phyloP scores from a whole-genome alignment of 2,888 invertebrate species.

The Cyclophora punctaria region DNA sequence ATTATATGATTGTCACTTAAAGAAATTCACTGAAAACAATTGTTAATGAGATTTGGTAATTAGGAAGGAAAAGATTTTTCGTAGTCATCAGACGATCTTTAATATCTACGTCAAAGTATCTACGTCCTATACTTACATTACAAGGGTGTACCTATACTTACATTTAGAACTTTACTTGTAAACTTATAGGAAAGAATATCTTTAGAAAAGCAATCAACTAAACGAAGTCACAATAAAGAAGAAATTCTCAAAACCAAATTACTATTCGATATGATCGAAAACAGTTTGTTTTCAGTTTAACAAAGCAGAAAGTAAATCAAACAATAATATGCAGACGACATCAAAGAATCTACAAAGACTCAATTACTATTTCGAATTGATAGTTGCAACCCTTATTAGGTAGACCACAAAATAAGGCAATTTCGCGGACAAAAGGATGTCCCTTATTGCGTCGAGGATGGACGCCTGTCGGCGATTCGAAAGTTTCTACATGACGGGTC shows the following conservation, averaged over 20 bases:
- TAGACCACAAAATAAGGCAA: slow-evolving; percentile 64
- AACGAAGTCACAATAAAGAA: slow-evolving; percentile 7
- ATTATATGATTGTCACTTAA: too few species aligned
- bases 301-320: slow-evolving; percentile 39
- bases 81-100: too few species aligned
- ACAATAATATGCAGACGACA: slow-evolving; percentile 49
- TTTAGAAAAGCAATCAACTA: not conserved
- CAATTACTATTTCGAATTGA: slow-evolving; percentile 61
- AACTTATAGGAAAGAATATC: too few species aligned
- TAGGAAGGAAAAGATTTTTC: too few species aligned
- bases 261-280: slow-evolving; percentile 30
- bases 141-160: too few species aligned
- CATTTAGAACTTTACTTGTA: too few species aligned
- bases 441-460: slow-evolving; percentile 39
- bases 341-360: slow-evolving; percentile 59
- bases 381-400: slow-evolving; percentile 69
- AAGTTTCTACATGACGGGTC: slow-evolving; percentile 60
- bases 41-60: too few species aligned
- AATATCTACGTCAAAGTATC: too few species aligned
- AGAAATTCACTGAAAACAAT: too few species aligned
- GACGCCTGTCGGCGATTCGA: slow-evolving; percentile 56
- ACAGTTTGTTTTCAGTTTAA: slow-evolving; percentile 28
- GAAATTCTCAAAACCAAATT: slow-evolving; percentile 19
- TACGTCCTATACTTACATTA: too few species aligned
- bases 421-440: slow-evolving; percentile 66